These are phyloP conservation scores for Shargacucullia verbasci DNA, from an alignment of 2,888 invertebrate genomes.

Conservation along the genomic window DNA sequence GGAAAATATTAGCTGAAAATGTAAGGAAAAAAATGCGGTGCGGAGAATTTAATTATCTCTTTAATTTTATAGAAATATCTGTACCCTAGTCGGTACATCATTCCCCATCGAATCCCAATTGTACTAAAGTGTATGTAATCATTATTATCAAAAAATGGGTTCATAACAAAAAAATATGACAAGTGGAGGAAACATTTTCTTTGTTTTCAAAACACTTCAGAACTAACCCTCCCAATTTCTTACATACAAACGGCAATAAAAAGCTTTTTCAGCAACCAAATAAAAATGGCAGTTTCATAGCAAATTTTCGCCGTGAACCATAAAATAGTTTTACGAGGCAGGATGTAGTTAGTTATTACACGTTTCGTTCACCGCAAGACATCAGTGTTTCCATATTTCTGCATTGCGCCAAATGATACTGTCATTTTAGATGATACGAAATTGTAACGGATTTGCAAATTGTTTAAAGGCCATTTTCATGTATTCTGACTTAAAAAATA, in stretches of 20 bases:
- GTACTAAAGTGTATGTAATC: too few species aligned
- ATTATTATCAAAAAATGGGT: too few species aligned
- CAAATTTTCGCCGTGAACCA: conserved; percentile 70
- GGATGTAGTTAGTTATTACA: conserved; percentile 74
- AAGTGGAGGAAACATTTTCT: too few species aligned
- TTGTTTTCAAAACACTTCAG: not conserved
- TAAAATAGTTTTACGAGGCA: conserved; percentile 78
- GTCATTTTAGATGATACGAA: not conserved
- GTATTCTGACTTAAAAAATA: too few species aligned
- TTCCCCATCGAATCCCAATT: too few species aligned
- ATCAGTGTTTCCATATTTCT: conserved; percentile 57
- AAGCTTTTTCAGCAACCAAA: conserved; percentile 54
- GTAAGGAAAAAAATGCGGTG: too few species aligned
- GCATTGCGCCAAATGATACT: conserved; percentile 61
- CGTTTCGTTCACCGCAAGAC: conserved; percentile 50
- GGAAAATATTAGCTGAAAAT: too few species aligned
- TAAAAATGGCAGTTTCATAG: conserved; percentile 66
- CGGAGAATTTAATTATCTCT: too few species aligned
- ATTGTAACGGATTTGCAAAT: not conserved
- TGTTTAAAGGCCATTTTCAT: too few species aligned
- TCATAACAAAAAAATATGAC: too few species aligned
- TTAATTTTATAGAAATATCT: too few species aligned
- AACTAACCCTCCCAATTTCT: conserved; percentile 4
- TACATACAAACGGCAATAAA: conserved; percentile 19
- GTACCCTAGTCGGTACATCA: too few species aligned